Conservation (phyloP, 1,140 invertebrate species). For the Nomia melanderi region DNA sequence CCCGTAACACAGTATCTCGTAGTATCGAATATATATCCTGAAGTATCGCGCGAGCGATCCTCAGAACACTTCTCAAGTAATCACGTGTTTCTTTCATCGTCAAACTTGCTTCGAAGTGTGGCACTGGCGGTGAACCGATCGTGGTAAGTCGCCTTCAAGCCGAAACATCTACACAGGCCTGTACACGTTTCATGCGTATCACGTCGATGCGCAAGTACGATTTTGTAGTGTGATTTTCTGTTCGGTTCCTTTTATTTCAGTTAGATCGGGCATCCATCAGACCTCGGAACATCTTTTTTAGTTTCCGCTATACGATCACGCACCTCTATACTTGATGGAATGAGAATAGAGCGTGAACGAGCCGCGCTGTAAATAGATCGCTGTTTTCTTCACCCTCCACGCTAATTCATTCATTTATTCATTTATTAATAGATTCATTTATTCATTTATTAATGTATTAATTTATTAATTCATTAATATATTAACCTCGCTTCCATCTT, state of each 20-base stretch:
- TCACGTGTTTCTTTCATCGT: constrained; percentile 79
- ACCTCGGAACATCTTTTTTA: background rate
- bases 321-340: background rate
- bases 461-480: no score
- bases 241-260: background rate
- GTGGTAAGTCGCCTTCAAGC: constrained; percentile 89
- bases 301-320: constrained; percentile 12
- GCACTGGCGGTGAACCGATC: constrained; percentile 95
- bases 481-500: constrained; percentile 44
- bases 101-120: constrained; percentile 88
- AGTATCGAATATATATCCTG: constrained; percentile 34
- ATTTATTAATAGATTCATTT: no score
- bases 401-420: constrained; percentile 34
- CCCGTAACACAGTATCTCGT: constrained; percentile 33
- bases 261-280: background rate
- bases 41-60: constrained; percentile 22
- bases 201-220: constrained; percentile 14
- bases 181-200: constrained; percentile 28
- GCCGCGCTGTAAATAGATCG: constrained; percentile 47
- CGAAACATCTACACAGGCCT: constrained; percentile 52
- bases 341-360: constrained; percentile 1
- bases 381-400: constrained; percentile 3
- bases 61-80: constrained; percentile 74
- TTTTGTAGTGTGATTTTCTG: constrained; percentile 4
- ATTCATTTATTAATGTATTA: no score